Conservation (phyloP, 2,888 invertebrate genomes). For the Orthosia gracilis region DNA sequence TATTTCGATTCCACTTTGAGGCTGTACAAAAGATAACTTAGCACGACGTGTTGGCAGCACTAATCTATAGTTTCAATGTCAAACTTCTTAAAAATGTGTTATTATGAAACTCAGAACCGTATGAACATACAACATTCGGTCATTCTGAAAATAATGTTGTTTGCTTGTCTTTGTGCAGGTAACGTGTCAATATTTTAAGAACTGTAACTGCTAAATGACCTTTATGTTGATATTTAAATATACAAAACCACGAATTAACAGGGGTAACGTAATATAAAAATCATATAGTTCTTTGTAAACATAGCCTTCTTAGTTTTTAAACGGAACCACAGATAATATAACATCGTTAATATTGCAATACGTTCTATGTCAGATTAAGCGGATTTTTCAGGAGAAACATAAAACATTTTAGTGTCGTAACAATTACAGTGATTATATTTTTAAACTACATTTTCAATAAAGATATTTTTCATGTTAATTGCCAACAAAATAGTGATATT, state of each 20-base stretch:
- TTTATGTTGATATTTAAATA: slow-evolving; percentile 51
- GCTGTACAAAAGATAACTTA: slow-evolving; percentile 60
- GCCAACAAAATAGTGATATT: too few species aligned
- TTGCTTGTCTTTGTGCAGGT: slow-evolving; percentile 63
- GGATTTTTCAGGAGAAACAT: too few species aligned
- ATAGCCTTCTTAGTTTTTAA: slow-evolving; percentile 7
- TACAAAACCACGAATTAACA: not conserved
- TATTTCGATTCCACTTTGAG: slow-evolving; percentile 48
- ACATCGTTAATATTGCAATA: too few species aligned
- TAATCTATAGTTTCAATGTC: slow-evolving; percentile 79
- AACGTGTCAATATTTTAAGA: slow-evolving; percentile 66
- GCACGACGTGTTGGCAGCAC: slow-evolving; percentile 56
- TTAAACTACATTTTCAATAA: too few species aligned
- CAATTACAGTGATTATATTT: too few species aligned
- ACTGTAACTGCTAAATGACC: slow-evolving; percentile 60
- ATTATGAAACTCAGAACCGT: slow-evolving; percentile 74
- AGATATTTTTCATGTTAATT: too few species aligned
- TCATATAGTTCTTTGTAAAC: slow-evolving; percentile 15
- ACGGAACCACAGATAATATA: too few species aligned
- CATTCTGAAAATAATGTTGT: slow-evolving; percentile 73
- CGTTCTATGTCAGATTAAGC: too few species aligned
- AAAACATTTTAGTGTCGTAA: too few species aligned
- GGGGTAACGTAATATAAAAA: slow-evolving; percentile 21
- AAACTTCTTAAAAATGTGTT: slow-evolving; percentile 75
- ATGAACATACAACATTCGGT: slow-evolving; percentile 74